A percentile compares a stretch with the other conserved stretches of the same genome.
Evolutionary conservation across 2,113 vertebrate species (phyloP).

Genomic region (Halichoeres trimaculatus): DNA sequence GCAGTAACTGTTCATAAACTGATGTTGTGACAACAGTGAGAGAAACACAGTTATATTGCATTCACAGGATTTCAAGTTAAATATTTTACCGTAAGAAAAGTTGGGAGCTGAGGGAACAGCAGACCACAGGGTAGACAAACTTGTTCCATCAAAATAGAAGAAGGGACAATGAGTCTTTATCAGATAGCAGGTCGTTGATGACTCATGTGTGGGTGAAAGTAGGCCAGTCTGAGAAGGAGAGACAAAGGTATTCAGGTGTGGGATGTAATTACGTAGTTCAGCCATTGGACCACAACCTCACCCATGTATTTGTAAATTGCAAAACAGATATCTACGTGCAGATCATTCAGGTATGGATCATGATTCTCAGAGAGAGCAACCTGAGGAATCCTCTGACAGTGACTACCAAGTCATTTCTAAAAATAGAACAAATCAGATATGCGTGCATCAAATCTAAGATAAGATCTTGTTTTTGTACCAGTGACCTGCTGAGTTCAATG

Average conservation of each 20-base stretch:
- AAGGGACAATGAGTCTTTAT: conserved; percentile 68
- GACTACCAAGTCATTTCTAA: background rate
- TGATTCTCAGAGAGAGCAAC: background rate
- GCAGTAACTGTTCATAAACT: conserved; percentile 30
- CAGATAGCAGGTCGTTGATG: conserved; percentile 58
- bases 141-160: conserved; percentile 43
- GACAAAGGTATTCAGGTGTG: conserved; percentile 56
- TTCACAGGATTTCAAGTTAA: background rate
- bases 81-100: conserved; percentile 6
- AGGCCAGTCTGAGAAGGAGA: conserved; percentile 61
- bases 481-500: background rate
- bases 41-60: conserved; percentile 12
- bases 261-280: conserved; percentile 40
- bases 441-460: background rate
- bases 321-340: conserved; percentile 1
- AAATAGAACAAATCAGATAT: conserved; percentile 8
- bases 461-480: conserved; percentile 3
- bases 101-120: conserved; percentile 14
- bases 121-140: conserved; percentile 41
- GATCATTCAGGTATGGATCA: background rate
- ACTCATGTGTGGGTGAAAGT: conserved; percentile 75
- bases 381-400: background rate
- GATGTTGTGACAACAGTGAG: conserved; percentile 49
- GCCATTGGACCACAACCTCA: conserved; percentile 17
- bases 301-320: conserved; percentile 8